Evolutionary conservation across 2,888 invertebrate genomes (phyloP).

Genomic region (Heliconius aoede): DNA sequence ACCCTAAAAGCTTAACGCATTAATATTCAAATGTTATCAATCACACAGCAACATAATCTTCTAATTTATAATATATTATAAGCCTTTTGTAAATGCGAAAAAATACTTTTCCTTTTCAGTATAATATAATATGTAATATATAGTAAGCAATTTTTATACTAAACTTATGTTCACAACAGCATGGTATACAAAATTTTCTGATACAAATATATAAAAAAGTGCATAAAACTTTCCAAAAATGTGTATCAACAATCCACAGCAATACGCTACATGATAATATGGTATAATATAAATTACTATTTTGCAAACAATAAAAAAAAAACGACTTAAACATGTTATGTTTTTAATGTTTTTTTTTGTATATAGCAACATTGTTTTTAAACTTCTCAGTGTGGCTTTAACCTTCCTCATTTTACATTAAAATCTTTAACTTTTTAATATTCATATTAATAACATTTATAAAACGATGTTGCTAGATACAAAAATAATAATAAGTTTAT

Average conservation of each 20-base stretch:
- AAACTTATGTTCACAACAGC: conserved; percentile 61
- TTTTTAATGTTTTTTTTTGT: conserved; percentile 40
- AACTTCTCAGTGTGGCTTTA: background rate
- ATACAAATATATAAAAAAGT: conserved; percentile 81
- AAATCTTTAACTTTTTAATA: background rate
- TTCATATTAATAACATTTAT: background rate
- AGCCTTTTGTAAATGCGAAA: conserved; percentile 26
- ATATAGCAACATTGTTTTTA: conserved; percentile 49
- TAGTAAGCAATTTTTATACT: conserved; percentile 20
- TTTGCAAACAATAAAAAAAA: conserved; percentile 55
- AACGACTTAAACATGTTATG: conserved; percentile 41
- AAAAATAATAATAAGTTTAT: conserved; percentile 14
- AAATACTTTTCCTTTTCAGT: conserved; percentile 18
- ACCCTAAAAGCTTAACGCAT: background rate
- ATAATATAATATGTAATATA: no score
- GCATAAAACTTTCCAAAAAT: conserved; percentile 82
- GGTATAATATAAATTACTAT: conserved; percentile 48
- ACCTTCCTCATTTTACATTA: background rate
- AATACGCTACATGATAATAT: conserved; percentile 38
- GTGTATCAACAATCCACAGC: conserved; percentile 65
- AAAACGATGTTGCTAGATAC: background rate
- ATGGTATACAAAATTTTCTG: conserved; percentile 69
- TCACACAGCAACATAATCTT: conserved; percentile 11
- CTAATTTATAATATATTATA: conserved; percentile 15
- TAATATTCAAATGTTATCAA: background rate